These are phyloP conservation scores for Petrolisthes manimaculis DNA, from an alignment of 2,888 invertebrate genomes.

Conservation along the genomic window DNA sequence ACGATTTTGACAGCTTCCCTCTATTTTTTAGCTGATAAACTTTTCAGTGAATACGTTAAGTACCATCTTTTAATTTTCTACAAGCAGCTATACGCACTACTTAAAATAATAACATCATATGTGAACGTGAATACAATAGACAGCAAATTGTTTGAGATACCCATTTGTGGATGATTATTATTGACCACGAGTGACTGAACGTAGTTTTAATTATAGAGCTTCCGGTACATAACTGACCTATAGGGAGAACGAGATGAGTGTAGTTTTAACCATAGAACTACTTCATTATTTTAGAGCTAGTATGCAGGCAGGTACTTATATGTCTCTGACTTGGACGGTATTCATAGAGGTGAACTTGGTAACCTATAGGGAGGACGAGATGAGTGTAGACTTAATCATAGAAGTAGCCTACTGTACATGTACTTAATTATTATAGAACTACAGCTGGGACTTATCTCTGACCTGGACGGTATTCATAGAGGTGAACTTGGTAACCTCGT, in stretches of 20 bases:
- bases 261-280: background rate
- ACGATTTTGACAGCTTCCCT: no score
- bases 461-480: constrained; percentile 28
- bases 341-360: background rate
- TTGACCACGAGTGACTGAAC: no score
- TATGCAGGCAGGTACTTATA: background rate
- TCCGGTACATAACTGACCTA: no score
- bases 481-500: constrained; percentile 23
- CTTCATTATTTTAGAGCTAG: no score
- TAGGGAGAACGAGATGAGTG: background rate
- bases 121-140: no score
- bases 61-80: no score
- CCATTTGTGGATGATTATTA: no score
- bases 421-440: background rate
- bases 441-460: background rate
- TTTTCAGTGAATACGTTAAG: no score
- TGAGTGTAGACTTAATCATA: background rate
- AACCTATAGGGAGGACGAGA: background rate
- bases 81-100: no score
- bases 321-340: background rate
- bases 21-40: no score
- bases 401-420: background rate
- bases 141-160: no score
- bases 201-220: background rate
- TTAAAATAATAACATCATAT: no score